These are phyloP conservation scores for Crossocerus cetratus DNA, from an alignment of 2,888 invertebrate genomes.

Conservation along the genomic window DNA sequence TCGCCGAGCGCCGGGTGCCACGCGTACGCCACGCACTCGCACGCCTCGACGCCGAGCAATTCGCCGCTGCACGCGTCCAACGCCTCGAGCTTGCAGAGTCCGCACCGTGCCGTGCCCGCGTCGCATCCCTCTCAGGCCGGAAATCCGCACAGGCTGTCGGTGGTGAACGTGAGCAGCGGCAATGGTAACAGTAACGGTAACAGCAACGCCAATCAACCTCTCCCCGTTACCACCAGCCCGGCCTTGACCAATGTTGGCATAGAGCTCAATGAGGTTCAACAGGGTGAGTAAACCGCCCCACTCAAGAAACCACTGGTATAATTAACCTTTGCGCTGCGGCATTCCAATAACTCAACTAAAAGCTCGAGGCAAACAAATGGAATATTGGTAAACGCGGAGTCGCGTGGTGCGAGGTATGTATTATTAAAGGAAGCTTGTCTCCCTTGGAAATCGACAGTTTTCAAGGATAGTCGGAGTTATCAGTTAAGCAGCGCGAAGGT, in stretches of 20 bases:
- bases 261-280: constrained; percentile 71
- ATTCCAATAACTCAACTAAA: neutral
- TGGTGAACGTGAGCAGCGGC: constrained; percentile 51
- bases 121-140: constrained; percentile 65
- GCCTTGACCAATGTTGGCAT: constrained; percentile 68
- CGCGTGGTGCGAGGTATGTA: too few species aligned
- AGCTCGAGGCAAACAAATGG: neutral
- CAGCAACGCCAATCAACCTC: constrained; percentile 57
- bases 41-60: constrained; percentile 68
- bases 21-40: constrained; percentile 69
- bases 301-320: neutral
- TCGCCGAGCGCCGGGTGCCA: constrained; percentile 72
- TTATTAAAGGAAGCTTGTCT: too few species aligned
- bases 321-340: neutral
- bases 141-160: constrained; percentile 67
- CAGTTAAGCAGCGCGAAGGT: too few species aligned
- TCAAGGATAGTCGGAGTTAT: too few species aligned
- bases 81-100: constrained; percentile 67
- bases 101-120: constrained; percentile 68
- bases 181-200: constrained; percentile 64
- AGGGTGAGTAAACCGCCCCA: constrained; percentile 59
- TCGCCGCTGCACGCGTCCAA: constrained; percentile 71
- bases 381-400: neutral
- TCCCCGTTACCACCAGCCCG: constrained; percentile 53
- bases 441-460: too few species aligned